phyloP scores from a whole-genome alignment of 2,888 invertebrate genomes.

The Cheilosia impressa region DNA sequence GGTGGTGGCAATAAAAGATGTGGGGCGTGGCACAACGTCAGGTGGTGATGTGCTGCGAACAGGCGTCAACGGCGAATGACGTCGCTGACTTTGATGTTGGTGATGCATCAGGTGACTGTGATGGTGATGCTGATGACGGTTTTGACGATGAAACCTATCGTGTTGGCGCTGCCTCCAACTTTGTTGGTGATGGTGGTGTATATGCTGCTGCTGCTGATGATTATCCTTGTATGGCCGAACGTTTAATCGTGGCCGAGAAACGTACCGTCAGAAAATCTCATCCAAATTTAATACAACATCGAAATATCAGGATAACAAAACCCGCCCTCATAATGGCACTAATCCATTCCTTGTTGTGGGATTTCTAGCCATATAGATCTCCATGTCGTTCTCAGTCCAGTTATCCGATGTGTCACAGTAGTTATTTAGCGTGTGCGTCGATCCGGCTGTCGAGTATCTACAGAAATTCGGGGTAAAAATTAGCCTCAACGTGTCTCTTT shows the following conservation, averaged over 20 bases:
- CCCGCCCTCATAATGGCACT: conserved; percentile 89
- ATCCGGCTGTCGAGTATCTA: conserved; percentile 89
- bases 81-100: conserved; percentile 60
- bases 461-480: conserved; percentile 46
- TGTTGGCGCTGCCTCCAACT: conserved; percentile 76
- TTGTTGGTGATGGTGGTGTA: conserved; percentile 67
- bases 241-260: conserved; percentile 78
- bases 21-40: conserved; percentile 82
- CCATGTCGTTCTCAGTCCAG: conserved; percentile 98
- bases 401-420: conserved; percentile 95
- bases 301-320: conserved; percentile 84
- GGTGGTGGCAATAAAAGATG: conserved; percentile 77
- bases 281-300: conserved; percentile 84
- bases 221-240: conserved; percentile 75
- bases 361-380: conserved; percentile 96
- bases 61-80: conserved; percentile 74
- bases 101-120: conserved; percentile 71
- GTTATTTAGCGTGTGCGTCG: conserved; percentile 91
- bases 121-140: conserved; percentile 61
- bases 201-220: conserved; percentile 77
- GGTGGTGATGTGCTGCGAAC: conserved; percentile 82
- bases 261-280: conserved; percentile 83
- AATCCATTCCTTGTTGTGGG: conserved; percentile 93
- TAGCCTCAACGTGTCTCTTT: background rate
- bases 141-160: conserved; percentile 74